Base-by-base conservation (phyloP, 1,140 invertebrate genomes). In the Drosophila ohnishii region DNA sequence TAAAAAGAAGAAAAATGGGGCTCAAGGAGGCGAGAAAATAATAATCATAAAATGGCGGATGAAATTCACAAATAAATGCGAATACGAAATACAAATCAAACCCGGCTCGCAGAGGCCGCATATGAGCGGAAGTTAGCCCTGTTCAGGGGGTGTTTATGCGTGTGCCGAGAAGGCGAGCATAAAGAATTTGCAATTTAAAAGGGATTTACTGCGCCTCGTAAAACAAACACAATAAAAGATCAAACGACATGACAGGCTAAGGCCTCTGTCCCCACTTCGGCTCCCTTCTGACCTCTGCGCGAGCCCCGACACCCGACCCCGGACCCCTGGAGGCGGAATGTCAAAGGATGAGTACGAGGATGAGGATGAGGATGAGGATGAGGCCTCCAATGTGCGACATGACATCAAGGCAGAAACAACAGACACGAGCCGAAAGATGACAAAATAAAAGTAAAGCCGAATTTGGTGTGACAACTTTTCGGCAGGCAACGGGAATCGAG, bases 201-300 rank as follows among this genome's bases (percentile, higher is more conserved):
- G 84, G 84, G 84, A 88, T 88, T 88, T 88, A 88, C 84, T 71
- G 84, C 50, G 73, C 60, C 80, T 88, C 84, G 84, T 88, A 88
- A 88, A 88, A 88, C 84, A 88, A 88, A 88, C 84, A 79, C 84
- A 88, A 88, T 88, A 88, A 88, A 88, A 88, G 84, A 88, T 88
- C 84, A 88, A 88, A 88, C 84, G 84, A 84, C 84, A 84, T 80
- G 80, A 75, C 84, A 78, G 84, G 65, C 72, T 67, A 59, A 72
- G 64, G 62, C 65, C 81, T 84, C 61, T 58, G 61, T 9, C 59
- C 51, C 51, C 65, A 22, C 32, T n/a, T 22, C 30, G 30, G 16
- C 30, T 34, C 5, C 50, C 51, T 53, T 37, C 51, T 70, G 25
- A 44, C 50, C 59, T 19, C 39, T n/a, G 25, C 25, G 19, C 35